Base-by-base conservation (phyloP, 2,797 vertebrate genomes). In the Artibeus lituratus region DNA sequence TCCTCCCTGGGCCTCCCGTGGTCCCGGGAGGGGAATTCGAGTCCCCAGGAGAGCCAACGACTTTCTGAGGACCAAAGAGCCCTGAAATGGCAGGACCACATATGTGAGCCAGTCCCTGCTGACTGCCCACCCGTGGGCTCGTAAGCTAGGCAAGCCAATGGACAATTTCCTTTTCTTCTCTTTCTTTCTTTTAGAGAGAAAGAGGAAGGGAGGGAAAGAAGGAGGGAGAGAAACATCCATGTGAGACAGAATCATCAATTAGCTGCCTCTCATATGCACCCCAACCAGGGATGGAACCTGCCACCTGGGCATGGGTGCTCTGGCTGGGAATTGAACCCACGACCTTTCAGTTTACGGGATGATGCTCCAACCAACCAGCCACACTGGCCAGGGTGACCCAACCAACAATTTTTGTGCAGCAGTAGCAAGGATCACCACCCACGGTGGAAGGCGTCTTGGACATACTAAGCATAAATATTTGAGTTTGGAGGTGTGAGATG, bases 391-490 rank as follows among this genome's bases (percentile, higher is more conserved):
- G 59, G 59, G 59, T 11, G 12, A 62, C 59, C 57, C 59, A 65
- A 65, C 29, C 14, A n/a, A 62, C 67, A 26, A 5, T 1, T 39
- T 55, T 32, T 16, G 35, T 1, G 29, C 6, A 37, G 62, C 15
- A 1, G 26, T 8, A 32, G 51, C 47, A 53, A 35, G 7, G 16
- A 4, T 55, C 1, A 0, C 3, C 53, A 0, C 32, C 42, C 1
- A 2, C 2, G 16, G 51, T 12, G 29, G 1, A 11, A 62, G 55
- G 16, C 5, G 0, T 4, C 5, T 0, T 18, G n/a, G 18, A 4
- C 3, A 1, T 24, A 29, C 19, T 47, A 59, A 72, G 39, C 55
- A 11, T 14, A 14, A 53, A 15, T 26, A 21, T 26, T 44, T 18
- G 35, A 19, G 15, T 74, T 29, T 26, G 78, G 29, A 86, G 26